These are phyloP conservation scores for Eupristina koningsbergeri DNA, from an alignment of 1,140 invertebrate genomes.

Conservation along the genomic window DNA sequence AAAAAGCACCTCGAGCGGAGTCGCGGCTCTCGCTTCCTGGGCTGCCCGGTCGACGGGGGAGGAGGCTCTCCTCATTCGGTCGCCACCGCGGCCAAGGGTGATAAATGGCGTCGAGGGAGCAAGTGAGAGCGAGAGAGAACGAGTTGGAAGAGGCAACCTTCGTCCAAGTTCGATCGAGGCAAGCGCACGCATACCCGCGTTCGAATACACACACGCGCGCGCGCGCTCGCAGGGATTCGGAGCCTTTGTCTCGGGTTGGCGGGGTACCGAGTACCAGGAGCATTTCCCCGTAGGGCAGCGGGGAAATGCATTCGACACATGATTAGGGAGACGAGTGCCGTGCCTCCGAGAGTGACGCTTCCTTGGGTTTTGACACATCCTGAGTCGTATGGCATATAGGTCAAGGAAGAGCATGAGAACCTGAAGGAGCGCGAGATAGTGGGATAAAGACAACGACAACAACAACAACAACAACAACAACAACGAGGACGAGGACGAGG, in stretches of 20 bases:
- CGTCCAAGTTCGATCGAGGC: slow-evolving; percentile 34
- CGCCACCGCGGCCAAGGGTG: background rate
- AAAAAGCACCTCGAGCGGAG: slow-evolving; percentile 30
- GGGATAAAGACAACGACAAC: too few relatives aligned
- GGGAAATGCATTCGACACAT: background rate
- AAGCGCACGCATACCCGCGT: background rate
- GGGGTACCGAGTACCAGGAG: background rate
- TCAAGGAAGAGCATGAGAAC: too few relatives aligned
- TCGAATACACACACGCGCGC: background rate
- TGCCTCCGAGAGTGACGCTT: too few relatives aligned
- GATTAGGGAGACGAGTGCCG: background rate
- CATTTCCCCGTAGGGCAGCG: background rate
- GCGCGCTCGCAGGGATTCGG: background rate
- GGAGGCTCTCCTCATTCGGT: background rate
- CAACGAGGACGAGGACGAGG: too few relatives aligned
- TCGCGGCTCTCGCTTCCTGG: background rate
- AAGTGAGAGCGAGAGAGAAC: background rate
- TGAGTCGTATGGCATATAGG: too few relatives aligned
- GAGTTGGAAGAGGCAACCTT: slow-evolving; percentile 42
- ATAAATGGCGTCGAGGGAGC: background rate
- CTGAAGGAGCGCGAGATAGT: too few relatives aligned
- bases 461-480: too few relatives aligned
- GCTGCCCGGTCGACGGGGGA: background rate
- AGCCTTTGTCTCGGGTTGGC: slow-evolving; percentile 34
- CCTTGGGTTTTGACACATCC: too few relatives aligned